Conservation (phyloP, 2,888 invertebrate genomes). For the Lordiphosa andalusiaca region DNA sequence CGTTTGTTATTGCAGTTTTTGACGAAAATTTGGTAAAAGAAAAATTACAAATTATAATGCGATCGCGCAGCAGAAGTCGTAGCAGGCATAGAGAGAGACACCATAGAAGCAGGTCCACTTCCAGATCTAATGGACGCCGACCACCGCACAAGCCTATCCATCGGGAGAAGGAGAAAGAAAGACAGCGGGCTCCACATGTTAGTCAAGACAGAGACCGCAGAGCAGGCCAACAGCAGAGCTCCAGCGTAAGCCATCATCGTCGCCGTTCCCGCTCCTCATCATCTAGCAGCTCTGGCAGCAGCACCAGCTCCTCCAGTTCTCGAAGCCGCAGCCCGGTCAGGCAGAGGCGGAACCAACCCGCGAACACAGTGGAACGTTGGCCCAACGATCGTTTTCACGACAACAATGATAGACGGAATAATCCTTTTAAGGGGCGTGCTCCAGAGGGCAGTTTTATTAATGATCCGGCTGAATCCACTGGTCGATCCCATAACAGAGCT, state of each 20-base stretch:
- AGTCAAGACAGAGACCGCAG: conserved; percentile 1
- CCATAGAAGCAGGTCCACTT: conserved; percentile 19
- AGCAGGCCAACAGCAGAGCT: conserved; percentile 6
- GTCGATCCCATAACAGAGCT: conserved; percentile 28
- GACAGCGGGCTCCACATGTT: neutral
- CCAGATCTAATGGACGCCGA: conserved; percentile 1
- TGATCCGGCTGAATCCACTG: conserved; percentile 53
- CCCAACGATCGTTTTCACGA: conserved; percentile 71
- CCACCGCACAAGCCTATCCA: too few species aligned
- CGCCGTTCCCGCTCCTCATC: conserved; percentile 24
- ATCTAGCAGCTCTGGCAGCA: conserved; percentile 26
- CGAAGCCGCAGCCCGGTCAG: conserved; percentile 9
- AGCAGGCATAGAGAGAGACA: conserved; percentile 39
- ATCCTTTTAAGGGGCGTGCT: conserved; percentile 66
- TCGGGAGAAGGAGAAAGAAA: conserved; percentile 21
- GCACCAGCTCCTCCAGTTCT: conserved; percentile 27
- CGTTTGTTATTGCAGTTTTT: conserved; percentile 19
- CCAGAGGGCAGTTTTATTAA: conserved; percentile 60
- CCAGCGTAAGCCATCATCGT: conserved; percentile 11
- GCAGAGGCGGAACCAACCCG: conserved; percentile 1
- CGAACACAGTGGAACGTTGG: conserved; percentile 64
- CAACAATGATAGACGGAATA: conserved; percentile 43
- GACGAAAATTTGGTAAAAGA: conserved; percentile 13
- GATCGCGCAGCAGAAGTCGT: conserved; percentile 50
- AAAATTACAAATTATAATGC: conserved; percentile 22